Percentiles rank a stretch among this genome's conserved stretches.
Evolutionary conservation across 2,888 invertebrate species (phyloP).

Genomic region (Apodemia hepburni): DNA sequence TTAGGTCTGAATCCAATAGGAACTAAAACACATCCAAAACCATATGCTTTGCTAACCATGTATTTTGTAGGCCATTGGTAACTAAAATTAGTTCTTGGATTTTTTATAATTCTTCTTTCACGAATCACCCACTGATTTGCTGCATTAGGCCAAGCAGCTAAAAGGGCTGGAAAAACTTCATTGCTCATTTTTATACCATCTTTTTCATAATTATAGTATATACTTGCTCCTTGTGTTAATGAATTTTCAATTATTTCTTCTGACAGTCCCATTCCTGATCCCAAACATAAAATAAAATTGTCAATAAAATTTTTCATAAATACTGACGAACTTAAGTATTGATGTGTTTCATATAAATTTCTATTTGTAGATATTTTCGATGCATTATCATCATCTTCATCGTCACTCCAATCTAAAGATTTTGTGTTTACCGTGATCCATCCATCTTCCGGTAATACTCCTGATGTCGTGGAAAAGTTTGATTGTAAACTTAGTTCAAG

Average conservation of each 20-base stretch:
- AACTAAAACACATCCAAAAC: conserved; percentile 84
- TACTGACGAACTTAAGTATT: conserved; percentile 82
- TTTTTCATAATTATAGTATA: conserved; percentile 80
- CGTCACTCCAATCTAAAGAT: conserved; percentile 60
- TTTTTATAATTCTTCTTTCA: conserved; percentile 75
- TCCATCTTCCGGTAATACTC: conserved; percentile 73
- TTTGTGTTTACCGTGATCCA: conserved; percentile 68
- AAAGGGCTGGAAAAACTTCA: conserved; percentile 86
- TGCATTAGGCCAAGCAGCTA: conserved; percentile 85
- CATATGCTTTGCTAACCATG: conserved; percentile 83
- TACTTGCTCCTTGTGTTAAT: conserved; percentile 82
- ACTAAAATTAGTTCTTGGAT: conserved; percentile 78
- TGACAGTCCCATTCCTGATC: conserved; percentile 78
- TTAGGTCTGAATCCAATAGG: conserved; percentile 86
- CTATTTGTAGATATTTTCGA: conserved; percentile 51
- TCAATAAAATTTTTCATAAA: conserved; percentile 86
- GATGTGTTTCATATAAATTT: conserved; percentile 62
- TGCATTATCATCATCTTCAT: conserved; percentile 53
- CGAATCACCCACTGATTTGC: conserved; percentile 85
- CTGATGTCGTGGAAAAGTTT: conserved; percentile 56
- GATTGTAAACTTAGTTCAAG: conserved; percentile 63
- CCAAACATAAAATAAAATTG: conserved; percentile 81
- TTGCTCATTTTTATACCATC: conserved; percentile 67
- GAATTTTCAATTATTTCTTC: conserved; percentile 74
- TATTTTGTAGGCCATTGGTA: conserved; percentile 85